Base-by-base conservation (phyloP, 2,113 vertebrate genomes). In the Ophiodon elongatus region DNA sequence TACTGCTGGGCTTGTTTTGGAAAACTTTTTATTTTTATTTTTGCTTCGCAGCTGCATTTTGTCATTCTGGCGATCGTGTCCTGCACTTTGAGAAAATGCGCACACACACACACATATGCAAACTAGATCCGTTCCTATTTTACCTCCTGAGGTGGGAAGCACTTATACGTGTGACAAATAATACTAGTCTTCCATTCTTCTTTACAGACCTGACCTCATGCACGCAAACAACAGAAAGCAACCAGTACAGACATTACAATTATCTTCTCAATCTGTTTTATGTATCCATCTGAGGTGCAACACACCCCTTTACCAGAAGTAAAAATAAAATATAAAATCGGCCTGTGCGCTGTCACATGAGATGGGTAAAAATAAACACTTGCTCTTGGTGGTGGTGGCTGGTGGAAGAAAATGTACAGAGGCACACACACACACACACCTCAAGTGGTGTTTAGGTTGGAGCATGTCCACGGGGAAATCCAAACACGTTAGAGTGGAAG, bases 171-270 rank as follows among this genome's bases (percentile, higher is more conserved):
- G 52, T 80, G 73, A 78, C 35, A 52, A 85, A 78, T 47, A 72
- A 37, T 66, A 1, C 57, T 67, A 66, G n/a, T 60, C 50, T 43
- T 88, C 27, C 45, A 14, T 57, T 29, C 50, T 56, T 57, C 17
- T 15, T 41, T 27, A 29, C 25, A 54, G 4, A 45, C 15, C 50
- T 23, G 50, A 56, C 54, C 35, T 62, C 43, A 52, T 59, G 5
- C 77, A 85, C 54, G 29, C 60, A 35, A 56, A 64, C 59, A 79
- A 77, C 68, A 80, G 64, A 85, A 65, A 73, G 33, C n/a, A 52
- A 50, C 37, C 14, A 27, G 11, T 52, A 50, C 54, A 79, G 73
- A 43, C 82, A 25, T 25, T 69, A 47, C n/a, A 33, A 27, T 64
- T 25, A 33, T 23, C 23, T 21, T 73, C 41, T 73, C 39, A 83